phyloP scores from a whole-genome alignment of 2,797 vertebrate species.

The Austrolebias charrua region DNA sequence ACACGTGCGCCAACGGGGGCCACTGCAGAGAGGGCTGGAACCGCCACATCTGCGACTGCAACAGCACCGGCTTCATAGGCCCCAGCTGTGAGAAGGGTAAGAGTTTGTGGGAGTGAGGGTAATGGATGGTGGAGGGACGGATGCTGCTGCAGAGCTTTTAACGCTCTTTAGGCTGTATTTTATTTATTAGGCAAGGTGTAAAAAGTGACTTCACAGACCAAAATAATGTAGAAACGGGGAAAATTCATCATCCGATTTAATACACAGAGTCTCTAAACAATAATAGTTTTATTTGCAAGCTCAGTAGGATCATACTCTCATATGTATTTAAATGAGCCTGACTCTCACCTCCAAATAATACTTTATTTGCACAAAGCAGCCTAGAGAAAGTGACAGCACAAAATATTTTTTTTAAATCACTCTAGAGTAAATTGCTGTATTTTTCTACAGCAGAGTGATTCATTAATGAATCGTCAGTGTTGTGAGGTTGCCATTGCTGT shows the following conservation, averaged over 20 bases:
- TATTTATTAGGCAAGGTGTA: conserved; percentile 57
- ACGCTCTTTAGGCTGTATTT: conserved; percentile 56
- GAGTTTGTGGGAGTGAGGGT: conserved; percentile 32
- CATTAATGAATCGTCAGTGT: conserved; percentile 53
- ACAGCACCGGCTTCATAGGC: conserved; percentile 88
- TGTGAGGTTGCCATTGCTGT: conserved; percentile 28
- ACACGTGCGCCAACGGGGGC: conserved; percentile 86
- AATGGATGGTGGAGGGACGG: conserved; percentile 14
- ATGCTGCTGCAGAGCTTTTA: conserved; percentile 62
- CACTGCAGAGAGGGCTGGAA: conserved; percentile 93
- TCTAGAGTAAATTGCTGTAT: conserved; percentile 38
- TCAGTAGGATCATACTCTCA: conserved; percentile 17
- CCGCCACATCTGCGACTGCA: conserved; percentile 91
- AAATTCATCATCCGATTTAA: conserved; percentile 29
- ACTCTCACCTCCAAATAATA: conserved; percentile 9
- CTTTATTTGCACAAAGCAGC: conserved; percentile 7
- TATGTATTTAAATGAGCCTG: conserved; percentile 34
- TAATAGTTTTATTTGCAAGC: conserved; percentile 33
- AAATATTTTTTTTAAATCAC: conserved; percentile 22
- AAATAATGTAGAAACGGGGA: conserved; percentile 32
- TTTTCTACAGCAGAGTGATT: conserved; percentile 41
- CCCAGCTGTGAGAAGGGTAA: conserved; percentile 89
- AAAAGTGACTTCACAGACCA: conserved; percentile 33
- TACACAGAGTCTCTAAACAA: conserved; percentile 23
- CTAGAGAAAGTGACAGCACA: conserved; percentile 8